These are phyloP conservation scores for Thunnus thynnus DNA, from an alignment of 2,113 vertebrate genomes.

Conservation along the genomic window DNA sequence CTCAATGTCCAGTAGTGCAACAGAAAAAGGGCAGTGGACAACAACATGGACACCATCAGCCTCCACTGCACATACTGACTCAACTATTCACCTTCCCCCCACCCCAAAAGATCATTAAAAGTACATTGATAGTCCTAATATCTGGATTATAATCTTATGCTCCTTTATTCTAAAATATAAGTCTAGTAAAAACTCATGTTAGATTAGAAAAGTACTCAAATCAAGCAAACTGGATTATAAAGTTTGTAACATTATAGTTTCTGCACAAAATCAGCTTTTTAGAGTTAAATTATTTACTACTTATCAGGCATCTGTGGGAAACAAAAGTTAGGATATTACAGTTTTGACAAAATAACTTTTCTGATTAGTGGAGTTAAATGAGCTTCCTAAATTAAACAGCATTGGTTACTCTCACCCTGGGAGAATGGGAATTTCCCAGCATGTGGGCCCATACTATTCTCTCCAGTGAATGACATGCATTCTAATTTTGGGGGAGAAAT, in stretches of 20 bases:
- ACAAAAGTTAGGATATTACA: conserved; percentile 25
- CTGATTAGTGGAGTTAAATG: conserved; percentile 59
- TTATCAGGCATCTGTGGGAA: conserved; percentile 1
- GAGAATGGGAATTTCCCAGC: conserved; percentile 83
- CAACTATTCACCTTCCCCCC: conserved; percentile 8
- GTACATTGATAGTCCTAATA: neutral
- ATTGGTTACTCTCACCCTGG: conserved; percentile 71
- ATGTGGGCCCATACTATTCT: conserved; percentile 81
- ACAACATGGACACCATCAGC: conserved; percentile 84
- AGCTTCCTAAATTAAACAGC: conserved; percentile 76
- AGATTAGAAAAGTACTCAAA: neutral
- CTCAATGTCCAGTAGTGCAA: conserved; percentile 96
- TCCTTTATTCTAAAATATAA: neutral
- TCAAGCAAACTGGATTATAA: conserved; percentile 4
- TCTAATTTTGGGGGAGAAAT: conserved; percentile 79
- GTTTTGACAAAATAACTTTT: conserved; percentile 47
- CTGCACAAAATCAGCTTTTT: neutral
- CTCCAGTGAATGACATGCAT: conserved; percentile 82
- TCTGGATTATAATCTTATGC: neutral
- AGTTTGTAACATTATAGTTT: conserved; percentile 5
- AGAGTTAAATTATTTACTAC: neutral
- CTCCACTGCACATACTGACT: conserved; percentile 62
- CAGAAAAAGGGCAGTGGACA: conserved; percentile 97
- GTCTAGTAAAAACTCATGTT: neutral
- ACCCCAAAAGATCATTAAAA: neutral